phyloP scores from a whole-genome alignment of 1,140 invertebrate genomes.

The Holotrichia oblita region DNA sequence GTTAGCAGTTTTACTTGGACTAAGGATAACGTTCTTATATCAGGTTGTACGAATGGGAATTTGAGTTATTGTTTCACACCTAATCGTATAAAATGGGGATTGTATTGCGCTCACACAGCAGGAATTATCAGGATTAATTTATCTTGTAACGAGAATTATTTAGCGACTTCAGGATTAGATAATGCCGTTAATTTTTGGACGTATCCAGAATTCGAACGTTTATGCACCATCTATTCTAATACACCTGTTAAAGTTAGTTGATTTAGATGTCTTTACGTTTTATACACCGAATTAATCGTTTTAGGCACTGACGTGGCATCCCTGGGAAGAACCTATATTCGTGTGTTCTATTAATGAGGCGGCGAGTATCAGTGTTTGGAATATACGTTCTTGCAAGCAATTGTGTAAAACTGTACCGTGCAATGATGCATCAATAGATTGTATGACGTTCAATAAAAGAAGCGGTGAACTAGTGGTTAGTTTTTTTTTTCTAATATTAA shows the following conservation, averaged over 20 bases:
- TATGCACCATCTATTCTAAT: background rate
- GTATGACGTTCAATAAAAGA: slow-evolving; percentile 7
- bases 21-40: background rate
- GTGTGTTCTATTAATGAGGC: background rate
- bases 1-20: background rate
- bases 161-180: slow-evolving; percentile 29
- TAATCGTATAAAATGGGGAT: no score
- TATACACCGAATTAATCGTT: background rate
- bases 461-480: slow-evolving; percentile 13
- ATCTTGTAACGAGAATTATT: slow-evolving; percentile 30
- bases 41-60: slow-evolving; percentile 21
- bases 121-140: background rate
- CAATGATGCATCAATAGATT: background rate
- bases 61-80: background rate
- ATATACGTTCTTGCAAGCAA: background rate
- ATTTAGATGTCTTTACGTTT: background rate
- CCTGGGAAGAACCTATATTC: slow-evolving; percentile 15
- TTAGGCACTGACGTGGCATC: slow-evolving; percentile 24
- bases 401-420: background rate
- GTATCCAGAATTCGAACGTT: background rate
- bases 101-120: background rate
- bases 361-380: background rate
- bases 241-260: background rate
- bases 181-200: background rate
- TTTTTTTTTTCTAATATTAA: background rate